Base-by-base conservation (phyloP, 1,140 invertebrate genomes). In the Pseudoatta argentina region DNA sequence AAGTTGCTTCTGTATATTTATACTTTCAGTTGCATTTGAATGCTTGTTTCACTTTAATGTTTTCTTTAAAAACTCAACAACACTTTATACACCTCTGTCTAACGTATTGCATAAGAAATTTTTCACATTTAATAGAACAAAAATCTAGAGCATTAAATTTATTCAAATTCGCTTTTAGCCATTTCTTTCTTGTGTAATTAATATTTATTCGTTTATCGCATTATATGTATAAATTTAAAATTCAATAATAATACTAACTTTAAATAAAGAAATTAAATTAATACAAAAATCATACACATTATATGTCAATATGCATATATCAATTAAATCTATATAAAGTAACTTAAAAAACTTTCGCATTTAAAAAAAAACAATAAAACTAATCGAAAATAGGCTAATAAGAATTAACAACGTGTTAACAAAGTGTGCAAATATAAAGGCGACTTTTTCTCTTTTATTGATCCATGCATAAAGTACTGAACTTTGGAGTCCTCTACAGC, bases 1-100 rank as follows among this genome's bases (percentile, higher is more conserved):
- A 44, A 79, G 67, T 75, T 66, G 18, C 30, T 77, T 27, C 44
- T 66, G 88, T 89, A 48, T 89, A 89, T 89, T 89, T 89, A 87
- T 51, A 34, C 76, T 87, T 87, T 63, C 48, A 72, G 30, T 55
- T 76, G 8, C 14, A 69, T 63, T 39, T 7, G 12, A 77, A 73
- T 44, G 66, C 21, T 55, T 30, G 57, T 87, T 34, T n/a, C 24
- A 57, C 30, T 63, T 48, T 72, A 63, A 71, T 34, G 85, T 57
- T 63, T 78, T 64, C 48, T 85, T 55, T 72, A 12, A 67, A 59
- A 39, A 53, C 30, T 53, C 14, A 44, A 48, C 18, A 21, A 59
- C 21, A 64, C 63, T 10, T 44, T 44, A 10, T n/a, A 27, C 12
- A 12, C 16, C 14, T 61, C 57, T 67, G 6, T 67, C 76, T 34